Conservation (phyloP, 2,113 vertebrate species). For the Protobothrops mucrosquamatus region DNA sequence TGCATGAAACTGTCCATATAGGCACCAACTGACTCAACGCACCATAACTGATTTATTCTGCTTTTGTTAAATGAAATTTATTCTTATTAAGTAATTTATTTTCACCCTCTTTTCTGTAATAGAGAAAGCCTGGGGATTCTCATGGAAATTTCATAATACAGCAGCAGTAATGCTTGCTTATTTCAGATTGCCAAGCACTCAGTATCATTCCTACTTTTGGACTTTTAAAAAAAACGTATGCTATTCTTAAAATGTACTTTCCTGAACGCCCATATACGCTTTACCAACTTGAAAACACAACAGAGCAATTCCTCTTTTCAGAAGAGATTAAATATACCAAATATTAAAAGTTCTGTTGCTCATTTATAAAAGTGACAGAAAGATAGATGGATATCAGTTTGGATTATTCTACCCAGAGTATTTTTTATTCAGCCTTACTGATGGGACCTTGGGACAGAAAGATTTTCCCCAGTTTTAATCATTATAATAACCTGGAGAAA, state of each 20-base stretch:
- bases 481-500: background rate
- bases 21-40: background rate
- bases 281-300: conserved; percentile 51
- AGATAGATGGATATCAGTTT: conserved; percentile 35
- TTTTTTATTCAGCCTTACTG: background rate
- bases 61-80: conserved; percentile 72
- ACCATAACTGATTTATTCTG: background rate
- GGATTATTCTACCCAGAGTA: background rate
- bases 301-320: conserved; percentile 46
- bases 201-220: background rate
- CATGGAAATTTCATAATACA: conserved; percentile 54
- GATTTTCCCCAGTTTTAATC: background rate
- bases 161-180: conserved; percentile 32
- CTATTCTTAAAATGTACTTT: background rate
- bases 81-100: conserved; percentile 68
- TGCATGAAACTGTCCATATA: background rate
- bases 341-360: conserved; percentile 50
- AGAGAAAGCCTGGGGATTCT: conserved; percentile 57
- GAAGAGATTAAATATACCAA: conserved; percentile 46
- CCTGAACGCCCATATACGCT: conserved; percentile 32
- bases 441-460: background rate
- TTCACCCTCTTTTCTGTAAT: conserved; percentile 44
- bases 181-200: conserved; percentile 40
- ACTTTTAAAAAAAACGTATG: background rate
- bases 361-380: conserved; percentile 47